Conservation (phyloP, 2,113 vertebrate genomes). For the Chelonoidis abingdonii region DNA sequence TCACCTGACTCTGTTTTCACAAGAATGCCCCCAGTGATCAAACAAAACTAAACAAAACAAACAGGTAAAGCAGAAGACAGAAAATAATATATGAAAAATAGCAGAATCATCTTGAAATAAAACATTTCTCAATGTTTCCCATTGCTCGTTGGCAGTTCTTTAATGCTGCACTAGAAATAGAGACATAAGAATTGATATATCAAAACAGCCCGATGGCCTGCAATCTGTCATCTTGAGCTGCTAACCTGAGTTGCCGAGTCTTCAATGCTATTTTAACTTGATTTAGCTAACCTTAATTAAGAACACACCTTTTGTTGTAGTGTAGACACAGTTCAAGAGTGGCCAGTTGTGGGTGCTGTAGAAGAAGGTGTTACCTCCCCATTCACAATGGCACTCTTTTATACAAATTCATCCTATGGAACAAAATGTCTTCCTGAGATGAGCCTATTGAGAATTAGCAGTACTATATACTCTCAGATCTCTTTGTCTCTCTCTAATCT, state of each 20-base stretch:
- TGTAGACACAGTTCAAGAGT: not conserved
- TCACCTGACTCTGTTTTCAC: not conserved
- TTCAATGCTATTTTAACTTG: not conserved
- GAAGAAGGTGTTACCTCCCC: not conserved
- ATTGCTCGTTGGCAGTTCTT: not conserved
- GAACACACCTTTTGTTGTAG: not conserved
- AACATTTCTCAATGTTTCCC: not conserved
- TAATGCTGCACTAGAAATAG: not conserved
- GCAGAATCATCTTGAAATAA: not conserved
- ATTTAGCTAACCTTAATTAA: not conserved
- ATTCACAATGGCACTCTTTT: not conserved
- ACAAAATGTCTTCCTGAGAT: not conserved
- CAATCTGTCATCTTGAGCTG: not conserved
- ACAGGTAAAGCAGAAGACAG: not conserved
- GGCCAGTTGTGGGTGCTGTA: rapidly evolving
- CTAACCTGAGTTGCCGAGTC: not conserved
- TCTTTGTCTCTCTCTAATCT: not conserved
- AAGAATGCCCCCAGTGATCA: not conserved
- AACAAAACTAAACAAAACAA: not conserved
- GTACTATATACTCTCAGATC: not conserved
- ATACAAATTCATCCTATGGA: not conserved
- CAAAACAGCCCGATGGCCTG: rapidly evolving
- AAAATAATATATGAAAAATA: not conserved
- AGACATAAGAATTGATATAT: not conserved
- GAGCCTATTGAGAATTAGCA: rapidly evolving